Base-by-base conservation (phyloP, 2,113 vertebrate species). In the Phasianus colchicus region DNA sequence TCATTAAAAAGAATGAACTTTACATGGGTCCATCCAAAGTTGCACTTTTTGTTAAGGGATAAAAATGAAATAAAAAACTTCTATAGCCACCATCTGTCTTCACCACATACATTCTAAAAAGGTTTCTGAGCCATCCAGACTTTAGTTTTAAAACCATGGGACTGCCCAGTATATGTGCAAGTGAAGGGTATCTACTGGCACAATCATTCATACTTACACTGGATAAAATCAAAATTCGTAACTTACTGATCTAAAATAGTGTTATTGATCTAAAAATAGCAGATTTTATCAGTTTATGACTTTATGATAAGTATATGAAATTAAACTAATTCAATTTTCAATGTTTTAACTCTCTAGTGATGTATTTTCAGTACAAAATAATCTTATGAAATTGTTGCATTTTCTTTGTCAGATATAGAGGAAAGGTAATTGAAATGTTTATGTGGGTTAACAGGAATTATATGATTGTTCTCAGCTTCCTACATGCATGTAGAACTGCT, bases 141-240 rank as follows among this genome's bases (percentile, higher is more conserved):
- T 2, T 25, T n/a, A 32, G 5, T 5, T 69, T 57, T 90, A 32
- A 79, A 88, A 66, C 3, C 36, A 63, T 45, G 21, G n/a, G 32
- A 50, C 32, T 71, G 2, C 10, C 8, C 40, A 55, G 7, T 4
- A 21, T 55, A 50, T 13, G 11, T 0, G 1, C 15, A 24, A 72
- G 38, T 15, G 22, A 21, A 57, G 10, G 47, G 34, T n/a, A 22
- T 50, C 32, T 79, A 27, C n/a, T 43, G 7, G 72, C 22, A 10
- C 1, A 2, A 12, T 40, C 13, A 4, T 47, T 71, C 15, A 5
- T 64, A 43, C 57, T 81, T 71, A 61, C 13, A 45, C 5, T 30
- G 32, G 52, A 29, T 54, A 81, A 52, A 52, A 90, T 38, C 0
- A 47, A 64, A 71, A 3, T 14, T 77, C 78, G 43, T 65, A 78